phyloP scores from a whole-genome alignment of 2,888 invertebrate genomes.

The Acanthopleura granulata region DNA sequence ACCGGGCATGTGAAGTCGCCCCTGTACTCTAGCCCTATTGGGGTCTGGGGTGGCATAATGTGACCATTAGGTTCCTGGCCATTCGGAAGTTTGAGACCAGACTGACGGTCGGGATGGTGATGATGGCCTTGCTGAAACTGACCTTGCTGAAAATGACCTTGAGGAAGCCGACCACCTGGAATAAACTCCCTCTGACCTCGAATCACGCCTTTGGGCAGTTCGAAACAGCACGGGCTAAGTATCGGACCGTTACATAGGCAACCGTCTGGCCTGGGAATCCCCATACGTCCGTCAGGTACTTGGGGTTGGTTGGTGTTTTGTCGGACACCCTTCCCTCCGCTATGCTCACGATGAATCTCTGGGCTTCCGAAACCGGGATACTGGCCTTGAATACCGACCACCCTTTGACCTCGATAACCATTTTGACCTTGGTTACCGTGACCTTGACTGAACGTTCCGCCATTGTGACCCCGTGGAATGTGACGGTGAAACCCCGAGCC shows the following conservation, averaged over 20 bases:
- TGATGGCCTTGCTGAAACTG: background rate
- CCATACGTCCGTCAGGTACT: background rate
- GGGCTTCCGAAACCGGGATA: conserved; percentile 9
- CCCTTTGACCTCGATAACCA: background rate
- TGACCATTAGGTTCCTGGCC: background rate
- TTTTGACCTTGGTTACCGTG: background rate
- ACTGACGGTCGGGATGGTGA: background rate
- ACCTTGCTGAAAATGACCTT: background rate
- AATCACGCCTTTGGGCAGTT: background rate
- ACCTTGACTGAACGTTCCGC: background rate
- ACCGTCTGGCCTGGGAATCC: background rate
- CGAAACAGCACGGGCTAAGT: background rate
- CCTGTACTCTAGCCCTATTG: background rate
- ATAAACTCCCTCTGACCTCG: background rate
- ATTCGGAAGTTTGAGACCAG: background rate
- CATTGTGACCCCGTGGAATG: background rate
- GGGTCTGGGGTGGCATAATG: background rate
- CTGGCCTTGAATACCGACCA: background rate
- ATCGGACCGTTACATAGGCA: conserved; percentile 6
- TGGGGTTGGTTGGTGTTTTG: background rate
- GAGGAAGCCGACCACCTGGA: background rate
- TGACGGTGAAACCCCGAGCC: background rate
- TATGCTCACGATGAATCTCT: background rate
- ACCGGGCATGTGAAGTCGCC: background rate
- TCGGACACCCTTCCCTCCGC: background rate